A percentile compares a stretch with the other conserved stretches of the same genome.
Evolutionary conservation across 2,888 invertebrate species (phyloP).

Genomic region (Epirrhoe alternata): DNA sequence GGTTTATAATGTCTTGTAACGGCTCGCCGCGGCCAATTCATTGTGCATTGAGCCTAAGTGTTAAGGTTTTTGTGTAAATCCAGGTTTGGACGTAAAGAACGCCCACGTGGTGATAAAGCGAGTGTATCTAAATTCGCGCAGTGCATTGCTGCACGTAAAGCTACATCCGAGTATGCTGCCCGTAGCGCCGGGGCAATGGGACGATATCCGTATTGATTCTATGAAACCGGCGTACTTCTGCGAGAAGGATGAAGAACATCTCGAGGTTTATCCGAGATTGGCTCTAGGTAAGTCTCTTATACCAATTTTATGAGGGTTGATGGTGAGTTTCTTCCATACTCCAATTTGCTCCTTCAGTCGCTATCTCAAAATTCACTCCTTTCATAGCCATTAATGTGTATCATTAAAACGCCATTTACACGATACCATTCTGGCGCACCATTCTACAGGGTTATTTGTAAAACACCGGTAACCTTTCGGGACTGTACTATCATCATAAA

Average conservation of each 20-base stretch:
- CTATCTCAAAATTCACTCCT: too few species aligned
- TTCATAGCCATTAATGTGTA: too few species aligned
- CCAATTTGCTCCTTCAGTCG: too few species aligned
- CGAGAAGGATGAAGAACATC: constrained; percentile 37
- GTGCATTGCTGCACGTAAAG: constrained; percentile 63
- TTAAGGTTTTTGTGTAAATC: background rate
- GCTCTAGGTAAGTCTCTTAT: constrained; percentile 60
- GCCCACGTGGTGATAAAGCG: constrained; percentile 58
- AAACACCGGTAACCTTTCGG: too few species aligned
- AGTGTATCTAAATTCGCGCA: constrained; percentile 62
- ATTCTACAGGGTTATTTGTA: too few species aligned
- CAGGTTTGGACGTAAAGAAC: constrained; percentile 15
- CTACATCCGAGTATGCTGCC: constrained; percentile 59
- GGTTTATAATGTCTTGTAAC: too few species aligned
- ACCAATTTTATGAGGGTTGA: background rate
- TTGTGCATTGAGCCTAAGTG: too few species aligned
- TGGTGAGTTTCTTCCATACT: too few species aligned
- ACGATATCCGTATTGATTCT: constrained; percentile 54
- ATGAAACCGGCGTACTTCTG: constrained; percentile 70
- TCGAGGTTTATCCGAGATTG: constrained; percentile 23
- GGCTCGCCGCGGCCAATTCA: too few species aligned
- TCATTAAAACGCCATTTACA: too few species aligned
- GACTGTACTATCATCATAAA: too few species aligned
- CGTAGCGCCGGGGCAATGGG: constrained; percentile 64
- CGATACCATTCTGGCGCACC: too few species aligned